Evolutionary conservation across 1,140 invertebrate species (phyloP).

Genomic region (Battus philenor): DNA sequence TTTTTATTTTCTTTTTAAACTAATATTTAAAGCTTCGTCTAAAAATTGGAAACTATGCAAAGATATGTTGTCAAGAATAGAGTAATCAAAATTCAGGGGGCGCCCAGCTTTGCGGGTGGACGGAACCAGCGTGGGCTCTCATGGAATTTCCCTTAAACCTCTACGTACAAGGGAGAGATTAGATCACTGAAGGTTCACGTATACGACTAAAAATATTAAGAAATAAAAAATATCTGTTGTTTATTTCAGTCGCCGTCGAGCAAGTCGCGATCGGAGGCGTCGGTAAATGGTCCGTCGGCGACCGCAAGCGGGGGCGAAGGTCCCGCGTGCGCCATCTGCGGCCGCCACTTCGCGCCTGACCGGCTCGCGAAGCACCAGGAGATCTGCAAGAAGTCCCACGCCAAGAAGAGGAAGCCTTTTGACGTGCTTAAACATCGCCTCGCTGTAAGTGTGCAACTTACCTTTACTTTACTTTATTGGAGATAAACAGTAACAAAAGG

Average conservation of each 20-base stretch:
- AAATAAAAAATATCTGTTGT: no score
- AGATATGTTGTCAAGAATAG: no score
- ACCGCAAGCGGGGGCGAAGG: conserved; percentile 54
- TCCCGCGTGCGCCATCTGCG: conserved; percentile 80
- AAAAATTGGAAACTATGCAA: no score
- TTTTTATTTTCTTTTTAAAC: conserved; percentile 20
- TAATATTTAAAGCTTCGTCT: no score
- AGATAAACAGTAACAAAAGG: no score
- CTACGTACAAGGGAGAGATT: no score
- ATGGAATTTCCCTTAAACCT: no score
- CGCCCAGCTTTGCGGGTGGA: no score
- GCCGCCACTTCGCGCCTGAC: conserved; percentile 86
- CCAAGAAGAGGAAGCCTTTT: conserved; percentile 90
- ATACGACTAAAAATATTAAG: no score
- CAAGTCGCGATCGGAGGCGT: conserved; percentile 8
- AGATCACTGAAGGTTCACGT: no score
- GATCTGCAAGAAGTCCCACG: conserved; percentile 85
- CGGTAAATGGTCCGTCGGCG: conserved; percentile 7
- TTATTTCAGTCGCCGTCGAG: conserved; percentile 3
- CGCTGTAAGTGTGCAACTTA: conserved; percentile 41
- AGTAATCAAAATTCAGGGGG: no score
- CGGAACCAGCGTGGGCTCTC: no score
- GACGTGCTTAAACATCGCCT: conserved; percentile 90
- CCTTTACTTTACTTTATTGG: background rate
- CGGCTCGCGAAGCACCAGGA: conserved; percentile 87